Evolutionary conservation across 2,113 vertebrate species (phyloP), one percentile per base, ranked within the genome.

Genomic region (Phodopus roborovskii): DNA sequence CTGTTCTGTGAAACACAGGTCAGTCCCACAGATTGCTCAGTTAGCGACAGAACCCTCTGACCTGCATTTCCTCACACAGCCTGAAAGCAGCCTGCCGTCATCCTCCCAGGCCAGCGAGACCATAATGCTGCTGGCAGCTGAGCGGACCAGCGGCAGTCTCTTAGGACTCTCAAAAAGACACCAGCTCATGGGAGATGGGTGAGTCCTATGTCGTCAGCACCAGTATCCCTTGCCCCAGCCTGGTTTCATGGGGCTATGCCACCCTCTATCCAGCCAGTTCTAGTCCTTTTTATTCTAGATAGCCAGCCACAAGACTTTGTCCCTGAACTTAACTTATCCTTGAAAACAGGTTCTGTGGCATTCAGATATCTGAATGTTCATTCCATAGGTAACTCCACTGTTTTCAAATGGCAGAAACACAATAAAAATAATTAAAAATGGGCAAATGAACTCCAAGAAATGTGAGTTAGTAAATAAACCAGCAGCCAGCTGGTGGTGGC

Each of bases 41-140:
- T 7, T 7, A 39, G 50, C 36, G 53, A n/a, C 70, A 26, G 42
- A 1, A 24, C 39, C 74, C 17, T 50, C 92, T 95, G 75, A 90
- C 68, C 74, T 77, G 0, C 12, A 7, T 94, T 86, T 97, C 91
- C 96, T 88, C 56, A 10, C 62, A 19, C 78, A 98, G 97, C 53
- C 97, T 66, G 94, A 82, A 53, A 94, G 78, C 94, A 97, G 91
- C 94, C 81, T 82, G 68, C 82, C 26, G 0, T 22, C 92, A 70
- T 89, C 95, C 75, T 71, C 90, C 83, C 94, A 94, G 91, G 15
- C 94, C 90, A 97, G 95, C 0, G 95, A 97, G 62, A 95, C 39
- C 56, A 58, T 85, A 39, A 45, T 95, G 95, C 94, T 97, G 68
- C 56, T 79, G 60, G 91, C 39, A 1, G 97, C 97, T 0, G 86